These are phyloP conservation scores for Lamellibrachia columna DNA, from an alignment of 2,888 invertebrate genomes.

Conservation along the genomic window DNA sequence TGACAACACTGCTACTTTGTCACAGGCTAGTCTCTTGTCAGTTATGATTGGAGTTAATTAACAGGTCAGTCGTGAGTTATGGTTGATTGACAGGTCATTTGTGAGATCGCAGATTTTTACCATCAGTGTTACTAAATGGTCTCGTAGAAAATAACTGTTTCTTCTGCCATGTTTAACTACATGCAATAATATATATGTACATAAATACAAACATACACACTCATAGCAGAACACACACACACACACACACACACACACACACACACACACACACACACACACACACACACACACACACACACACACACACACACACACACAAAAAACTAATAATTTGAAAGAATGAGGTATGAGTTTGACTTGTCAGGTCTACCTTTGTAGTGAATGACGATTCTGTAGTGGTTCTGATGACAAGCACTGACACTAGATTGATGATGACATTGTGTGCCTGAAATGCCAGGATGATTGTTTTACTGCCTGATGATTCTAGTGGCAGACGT, in stretches of 20 bases:
- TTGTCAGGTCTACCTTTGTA: not conserved
- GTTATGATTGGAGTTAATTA: too few relatives aligned
- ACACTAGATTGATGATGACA: not conserved
- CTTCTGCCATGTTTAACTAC: not conserved
- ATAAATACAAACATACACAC: not conserved
- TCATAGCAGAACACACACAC: not conserved
- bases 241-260: not conserved
- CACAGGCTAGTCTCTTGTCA: too few relatives aligned
- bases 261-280: too few relatives aligned
- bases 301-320: not conserved
- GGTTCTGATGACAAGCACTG: not conserved
- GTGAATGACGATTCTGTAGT: too few relatives aligned
- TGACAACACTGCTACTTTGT: too few relatives aligned
- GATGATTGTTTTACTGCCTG: not conserved
- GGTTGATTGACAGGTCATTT: not conserved
- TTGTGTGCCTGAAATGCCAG: not conserved
- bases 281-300: not conserved
- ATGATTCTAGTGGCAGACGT: not conserved
- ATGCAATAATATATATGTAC: not conserved
- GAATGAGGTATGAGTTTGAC: not conserved
- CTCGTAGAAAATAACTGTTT: not conserved
- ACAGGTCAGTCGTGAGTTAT: not conserved
- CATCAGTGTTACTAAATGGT: not conserved
- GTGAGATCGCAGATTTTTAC: not conserved
- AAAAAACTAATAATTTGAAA: not conserved